Evolutionary conservation across 2,113 vertebrate genomes (phyloP), one percentile per base, ranked within the genome.

Genomic region (Pipra filicauda): DNA sequence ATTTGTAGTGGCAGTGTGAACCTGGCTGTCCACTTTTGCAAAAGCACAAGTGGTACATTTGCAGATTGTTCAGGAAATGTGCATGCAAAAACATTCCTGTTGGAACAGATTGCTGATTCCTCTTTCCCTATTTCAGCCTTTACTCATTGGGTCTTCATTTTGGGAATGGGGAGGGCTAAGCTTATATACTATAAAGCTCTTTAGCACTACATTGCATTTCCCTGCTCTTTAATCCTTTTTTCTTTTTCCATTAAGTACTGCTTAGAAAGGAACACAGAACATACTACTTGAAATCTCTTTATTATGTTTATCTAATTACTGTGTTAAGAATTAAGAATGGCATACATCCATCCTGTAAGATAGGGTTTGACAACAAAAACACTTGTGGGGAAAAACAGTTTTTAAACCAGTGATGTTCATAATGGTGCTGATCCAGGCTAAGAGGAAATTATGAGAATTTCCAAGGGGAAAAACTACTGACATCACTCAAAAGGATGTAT

Each of bases 51-150:
- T 59, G 49, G 67, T 87, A 96, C 85, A 61, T 82, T 89, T 96
- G 91, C 86, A 96, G 95, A 96, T 97, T 93, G 81, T 93, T 87
- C 88, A 91, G 90, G 90, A 93, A 91, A 87, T 89, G 80, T 93
- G 96, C 89, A 91, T 96, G 94, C 74, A 41, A 35, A 93, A 89
- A 35, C 91, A 92, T 92, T 94, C 88, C 94, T 97, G 97, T 66
- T 94, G 92, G 94, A 94, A 95, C 90, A 85, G 95, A 92, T 95
- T 95, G 67, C 54, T 72, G 64, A 88, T 84, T 94, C 70, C 75
- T 92, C 75, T 62, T 89, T 90, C 54, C 89, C 35, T 96, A 48
- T 72, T 94, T 91, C 92, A 91, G 69, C 51, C 61, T 88, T 88
- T 95, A 92, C 73, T 94, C 95, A 92, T 54, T 85, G 96, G 94